These are phyloP conservation scores for Epizoanthus rinbou DNA, from an alignment of 92 coral and sea anemone genomes.

Conservation along the genomic window DNA sequence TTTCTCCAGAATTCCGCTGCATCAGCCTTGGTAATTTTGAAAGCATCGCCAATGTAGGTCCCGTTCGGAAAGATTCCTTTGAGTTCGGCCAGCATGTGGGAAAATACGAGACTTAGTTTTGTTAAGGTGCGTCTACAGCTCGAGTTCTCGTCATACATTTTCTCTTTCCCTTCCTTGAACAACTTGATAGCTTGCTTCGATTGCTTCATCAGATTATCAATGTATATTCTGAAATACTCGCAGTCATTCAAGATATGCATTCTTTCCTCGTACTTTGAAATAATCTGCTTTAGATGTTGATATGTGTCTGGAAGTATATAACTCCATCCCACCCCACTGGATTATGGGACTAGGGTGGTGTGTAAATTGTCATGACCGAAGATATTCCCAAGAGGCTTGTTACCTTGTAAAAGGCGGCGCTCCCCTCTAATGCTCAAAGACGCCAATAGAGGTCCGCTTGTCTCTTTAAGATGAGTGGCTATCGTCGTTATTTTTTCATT, in stretches of 20 bases:
- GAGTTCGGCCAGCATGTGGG: conserved; percentile 97
- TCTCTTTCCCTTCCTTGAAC: conserved; percentile 97
- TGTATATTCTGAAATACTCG: conserved; percentile 96
- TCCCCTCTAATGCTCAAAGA: too few species aligned
- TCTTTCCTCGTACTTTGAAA: conserved; percentile 94
- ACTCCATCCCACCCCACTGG: too few species aligned
- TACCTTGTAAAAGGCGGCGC: too few species aligned
- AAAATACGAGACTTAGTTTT: conserved; percentile 92
- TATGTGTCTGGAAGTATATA: conserved; percentile 98
- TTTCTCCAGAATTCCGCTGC: conserved; percentile 99
- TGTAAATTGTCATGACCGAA: too few species aligned
- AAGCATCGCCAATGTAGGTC: conserved; percentile 90
- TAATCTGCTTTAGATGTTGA: conserved; percentile 93
- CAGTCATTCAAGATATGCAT: conserved; percentile 95
- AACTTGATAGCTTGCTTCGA: conserved; percentile 97
- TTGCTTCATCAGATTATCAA: conserved; percentile 95
- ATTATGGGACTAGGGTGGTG: too few species aligned
- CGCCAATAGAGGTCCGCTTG: too few species aligned
- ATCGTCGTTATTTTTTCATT: too few species aligned
- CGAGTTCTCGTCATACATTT: conserved; percentile 94
- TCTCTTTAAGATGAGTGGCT: too few species aligned
- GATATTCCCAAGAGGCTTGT: too few species aligned
- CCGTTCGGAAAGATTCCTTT: conserved; percentile 98
- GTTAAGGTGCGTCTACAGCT: conserved; percentile 89
- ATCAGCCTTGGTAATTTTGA: conserved; percentile 93